Conservation (phyloP, 2,797 vertebrate genomes). For the Periophthalmus magnuspinnatus region DNA sequence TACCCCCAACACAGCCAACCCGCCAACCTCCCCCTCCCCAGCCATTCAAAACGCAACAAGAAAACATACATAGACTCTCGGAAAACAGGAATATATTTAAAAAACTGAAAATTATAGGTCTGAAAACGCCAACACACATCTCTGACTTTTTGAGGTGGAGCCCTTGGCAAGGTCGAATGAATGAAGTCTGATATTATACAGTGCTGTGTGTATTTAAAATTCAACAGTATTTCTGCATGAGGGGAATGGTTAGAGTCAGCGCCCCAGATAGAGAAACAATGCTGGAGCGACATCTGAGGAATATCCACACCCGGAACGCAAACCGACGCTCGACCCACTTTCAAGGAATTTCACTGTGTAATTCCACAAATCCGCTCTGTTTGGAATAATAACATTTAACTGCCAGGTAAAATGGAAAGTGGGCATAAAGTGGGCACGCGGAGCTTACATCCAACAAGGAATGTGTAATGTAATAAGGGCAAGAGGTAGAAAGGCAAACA, state of each 20-base stretch:
- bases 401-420: slow-evolving; percentile 8
- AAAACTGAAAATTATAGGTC: slow-evolving; percentile 61
- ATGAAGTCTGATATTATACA: slow-evolving; percentile 45
- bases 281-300: slow-evolving; percentile 63
- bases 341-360: slow-evolving; percentile 11
- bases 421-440: background rate
- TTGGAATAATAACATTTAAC: slow-evolving; percentile 8
- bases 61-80: slow-evolving; percentile 48
- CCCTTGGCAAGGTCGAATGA: slow-evolving; percentile 60
- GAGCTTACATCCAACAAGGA: background rate
- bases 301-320: slow-evolving; percentile 47
- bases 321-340: slow-evolving; percentile 5
- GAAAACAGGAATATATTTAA: slow-evolving; percentile 52
- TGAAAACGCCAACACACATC: slow-evolving; percentile 65
- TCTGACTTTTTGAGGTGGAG: slow-evolving; percentile 56
- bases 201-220: slow-evolving; percentile 57
- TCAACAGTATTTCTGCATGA: slow-evolving; percentile 42
- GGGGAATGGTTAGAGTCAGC: slow-evolving; percentile 22
- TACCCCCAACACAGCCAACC: slow-evolving; percentile 42
- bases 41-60: slow-evolving; percentile 28
- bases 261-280: slow-evolving; percentile 46
- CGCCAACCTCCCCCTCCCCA: slow-evolving; percentile 32
- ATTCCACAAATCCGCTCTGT: slow-evolving; percentile 6
- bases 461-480: slow-evolving; percentile 6
- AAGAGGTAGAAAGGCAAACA: background rate